Evolutionary conservation across 2,797 vertebrate species (phyloP).

Genomic region (Limosa lapponica): DNA sequence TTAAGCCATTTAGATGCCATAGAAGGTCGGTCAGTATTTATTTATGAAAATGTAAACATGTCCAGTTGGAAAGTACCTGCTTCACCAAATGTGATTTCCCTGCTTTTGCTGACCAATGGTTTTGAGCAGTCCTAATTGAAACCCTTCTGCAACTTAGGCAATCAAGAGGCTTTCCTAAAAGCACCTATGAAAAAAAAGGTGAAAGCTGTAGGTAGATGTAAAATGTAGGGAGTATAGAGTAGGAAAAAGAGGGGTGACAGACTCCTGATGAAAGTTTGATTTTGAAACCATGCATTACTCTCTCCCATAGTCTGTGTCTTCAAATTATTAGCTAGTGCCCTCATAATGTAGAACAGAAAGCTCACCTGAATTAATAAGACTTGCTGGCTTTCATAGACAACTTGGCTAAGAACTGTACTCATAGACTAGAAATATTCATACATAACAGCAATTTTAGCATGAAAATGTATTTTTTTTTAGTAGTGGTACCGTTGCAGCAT

Average conservation of each 20-base stretch:
- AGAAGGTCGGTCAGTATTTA: background rate
- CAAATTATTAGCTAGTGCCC: background rate
- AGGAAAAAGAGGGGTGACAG: background rate
- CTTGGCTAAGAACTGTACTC: background rate
- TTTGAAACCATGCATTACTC: background rate
- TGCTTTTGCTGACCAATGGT: background rate
- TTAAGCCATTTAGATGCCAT: background rate
- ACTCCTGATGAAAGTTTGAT: background rate
- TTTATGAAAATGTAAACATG: background rate
- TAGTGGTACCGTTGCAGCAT: background rate
- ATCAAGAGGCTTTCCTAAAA: background rate
- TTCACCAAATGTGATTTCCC: background rate
- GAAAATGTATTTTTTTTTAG: background rate
- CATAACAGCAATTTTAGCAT: background rate
- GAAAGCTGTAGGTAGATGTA: background rate
- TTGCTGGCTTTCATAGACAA: background rate
- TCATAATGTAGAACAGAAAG: background rate
- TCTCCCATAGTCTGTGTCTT: conserved; percentile 6
- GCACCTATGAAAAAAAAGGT: background rate
- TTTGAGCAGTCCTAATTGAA: background rate
- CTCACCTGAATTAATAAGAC: background rate
- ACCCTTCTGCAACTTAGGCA: background rate
- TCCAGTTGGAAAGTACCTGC: background rate
- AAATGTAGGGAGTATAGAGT: background rate
- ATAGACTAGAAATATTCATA: background rate